These are phyloP conservation scores for Homalodisca vitripennis DNA, from an alignment of 1,140 invertebrate species.

Conservation along the genomic window DNA sequence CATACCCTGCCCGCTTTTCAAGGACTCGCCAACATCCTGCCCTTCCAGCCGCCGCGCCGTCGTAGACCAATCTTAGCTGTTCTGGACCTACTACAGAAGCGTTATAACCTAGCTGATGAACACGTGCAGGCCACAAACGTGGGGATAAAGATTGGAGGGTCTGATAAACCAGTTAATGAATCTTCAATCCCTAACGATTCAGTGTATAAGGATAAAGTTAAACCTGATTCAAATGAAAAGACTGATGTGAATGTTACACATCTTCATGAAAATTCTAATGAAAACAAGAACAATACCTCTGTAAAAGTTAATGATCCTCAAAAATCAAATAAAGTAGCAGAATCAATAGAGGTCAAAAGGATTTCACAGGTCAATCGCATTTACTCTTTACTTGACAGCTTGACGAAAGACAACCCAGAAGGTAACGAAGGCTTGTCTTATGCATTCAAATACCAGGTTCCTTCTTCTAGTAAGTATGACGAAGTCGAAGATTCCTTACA, in stretches of 20 bases:
- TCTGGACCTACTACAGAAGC: slow-evolving; percentile 1
- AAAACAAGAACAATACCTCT: too few species aligned
- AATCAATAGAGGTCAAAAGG: too few species aligned
- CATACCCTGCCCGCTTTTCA: background rate
- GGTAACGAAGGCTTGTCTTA: slow-evolving; percentile 18
- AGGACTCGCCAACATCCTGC: background rate
- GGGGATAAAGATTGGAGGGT: background rate
- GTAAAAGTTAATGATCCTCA: too few species aligned
- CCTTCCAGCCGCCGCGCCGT: background rate
- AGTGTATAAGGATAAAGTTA: background rate
- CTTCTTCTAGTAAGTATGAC: background rate
- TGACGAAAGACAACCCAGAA: slow-evolving; percentile 1
- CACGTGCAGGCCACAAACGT: background rate
- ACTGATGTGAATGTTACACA: too few species aligned
- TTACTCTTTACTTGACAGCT: slow-evolving; percentile 1
- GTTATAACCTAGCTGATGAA: background rate
- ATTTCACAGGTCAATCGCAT: background rate
- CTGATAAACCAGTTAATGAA: background rate
- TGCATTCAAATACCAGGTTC: slow-evolving; percentile 7
- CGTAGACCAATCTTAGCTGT: slow-evolving; percentile 12
- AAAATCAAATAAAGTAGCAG: too few species aligned
- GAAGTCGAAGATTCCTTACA: slow-evolving; percentile 17
- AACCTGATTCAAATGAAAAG: too few species aligned
- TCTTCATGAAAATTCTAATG: too few species aligned
- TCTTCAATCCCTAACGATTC: background rate